phyloP scores from a whole-genome alignment of 2,888 invertebrate genomes.

The Orthosia incerta region DNA sequence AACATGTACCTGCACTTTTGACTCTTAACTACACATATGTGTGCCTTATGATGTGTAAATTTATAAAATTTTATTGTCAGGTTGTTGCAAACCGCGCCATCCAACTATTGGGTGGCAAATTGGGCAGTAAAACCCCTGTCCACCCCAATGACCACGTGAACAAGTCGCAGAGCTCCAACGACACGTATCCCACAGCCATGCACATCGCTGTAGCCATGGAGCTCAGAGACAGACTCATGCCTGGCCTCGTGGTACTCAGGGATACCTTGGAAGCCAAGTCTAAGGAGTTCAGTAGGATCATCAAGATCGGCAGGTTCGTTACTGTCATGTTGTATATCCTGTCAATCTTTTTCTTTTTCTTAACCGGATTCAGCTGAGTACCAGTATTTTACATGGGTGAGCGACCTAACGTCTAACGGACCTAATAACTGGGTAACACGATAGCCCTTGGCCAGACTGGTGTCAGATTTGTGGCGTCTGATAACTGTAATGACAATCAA shows the following conservation, averaged over 20 bases:
- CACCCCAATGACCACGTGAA: slow-evolving; percentile 99
- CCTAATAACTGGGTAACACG: too few species aligned
- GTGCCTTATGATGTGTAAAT: background rate
- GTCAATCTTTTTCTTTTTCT: too few species aligned
- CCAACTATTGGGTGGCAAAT: slow-evolving; percentile 96
- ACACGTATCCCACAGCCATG: slow-evolving; percentile 99
- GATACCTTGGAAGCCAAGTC: slow-evolving; percentile 94
- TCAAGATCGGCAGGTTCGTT: slow-evolving; percentile 96
- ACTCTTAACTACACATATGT: too few species aligned
- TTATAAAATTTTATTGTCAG: slow-evolving; percentile 75
- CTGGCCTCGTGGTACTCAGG: slow-evolving; percentile 94
- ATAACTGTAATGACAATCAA: too few species aligned
- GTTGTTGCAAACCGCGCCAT: slow-evolving; percentile 97
- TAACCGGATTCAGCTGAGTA: too few species aligned
- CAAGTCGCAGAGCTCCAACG: slow-evolving; percentile 99
- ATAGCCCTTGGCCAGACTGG: too few species aligned
- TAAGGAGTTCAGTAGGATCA: slow-evolving; percentile 96
- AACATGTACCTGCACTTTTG: too few species aligned
- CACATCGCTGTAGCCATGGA: slow-evolving; percentile 99
- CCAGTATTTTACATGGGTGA: too few species aligned
- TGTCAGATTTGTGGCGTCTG: too few species aligned
- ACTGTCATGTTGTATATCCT: background rate
- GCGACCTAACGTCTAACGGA: too few species aligned
- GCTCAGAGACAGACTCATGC: slow-evolving; percentile 94
- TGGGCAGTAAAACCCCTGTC: slow-evolving; percentile 98